Evolutionary conservation across 2,888 invertebrate species (phyloP), one percentile per base, ranked within the genome.

Genomic region (Coelopa pilipes): DNA sequence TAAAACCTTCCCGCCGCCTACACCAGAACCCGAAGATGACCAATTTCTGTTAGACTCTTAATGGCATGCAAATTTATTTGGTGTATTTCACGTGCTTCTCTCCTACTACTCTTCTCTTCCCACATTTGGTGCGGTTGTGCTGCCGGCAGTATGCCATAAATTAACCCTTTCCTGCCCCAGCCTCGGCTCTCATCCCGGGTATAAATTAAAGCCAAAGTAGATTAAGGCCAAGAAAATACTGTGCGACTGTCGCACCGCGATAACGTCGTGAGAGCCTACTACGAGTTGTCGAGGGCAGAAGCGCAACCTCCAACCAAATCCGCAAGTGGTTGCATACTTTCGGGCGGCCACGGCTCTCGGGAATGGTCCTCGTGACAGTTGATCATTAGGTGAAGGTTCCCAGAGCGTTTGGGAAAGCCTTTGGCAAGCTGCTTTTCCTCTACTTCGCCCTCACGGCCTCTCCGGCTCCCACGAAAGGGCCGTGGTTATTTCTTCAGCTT

Each of bases 191-290:
- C 11, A 59, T n/a, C 57, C 3, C 45, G n/a, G 13, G 21, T 34
- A 62, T 62, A 62, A 62, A 66, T 66, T 66, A 66, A 24, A 21
- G 50, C 66, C 19, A 66, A 49, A 66, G n/a, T 19, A 24, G 66
- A 66, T 66, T 66, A 66, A 66, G 66, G 50, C 24, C 50, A 45
- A 12, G 50, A 62, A 62, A 62, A 62, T 62, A 66, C 15, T 49
- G 21, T 49, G 50, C 50, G 24, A 66, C 66, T 66, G 49, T 49
- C 50, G 50, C 17, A 15, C 49, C 47, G 21, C 21, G 66, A 7
- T 50, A 19, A 50, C 15, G 13, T n/a, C 19, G 49, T 24, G 24
- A 10, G 45, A n/a, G 5, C 47, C 45, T 24, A 24, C 15, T 3
- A 12, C 3, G 59, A 34, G 34, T 7, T 34, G 34, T 34, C 34